Conservation (phyloP, 2,888 invertebrate species). For the Tethea ocularis region DNA sequence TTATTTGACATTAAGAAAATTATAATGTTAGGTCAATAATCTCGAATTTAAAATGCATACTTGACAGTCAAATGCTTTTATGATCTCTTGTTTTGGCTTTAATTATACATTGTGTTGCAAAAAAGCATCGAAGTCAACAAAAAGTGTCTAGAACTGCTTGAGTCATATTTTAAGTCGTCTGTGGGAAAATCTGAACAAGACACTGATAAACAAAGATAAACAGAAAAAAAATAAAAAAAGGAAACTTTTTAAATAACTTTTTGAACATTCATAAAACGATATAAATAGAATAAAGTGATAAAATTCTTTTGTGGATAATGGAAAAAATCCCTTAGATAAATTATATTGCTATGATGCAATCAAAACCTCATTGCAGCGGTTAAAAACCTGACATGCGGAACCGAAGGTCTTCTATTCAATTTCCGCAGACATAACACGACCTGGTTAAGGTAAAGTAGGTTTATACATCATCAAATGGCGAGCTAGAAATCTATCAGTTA, state of each 20-base stretch:
- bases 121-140: not conserved
- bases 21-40: not conserved
- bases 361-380: slow-evolving; percentile 5
- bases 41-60: not conserved
- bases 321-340: not conserved
- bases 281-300: not conserved
- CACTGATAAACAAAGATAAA: too few relatives aligned
- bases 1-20: not conserved
- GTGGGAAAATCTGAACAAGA: not conserved
- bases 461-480: not conserved
- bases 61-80: not conserved
- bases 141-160: not conserved
- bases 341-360: slow-evolving; percentile 8
- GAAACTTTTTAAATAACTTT: too few relatives aligned
- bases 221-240: too few relatives aligned
- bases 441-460: slow-evolving; percentile 1
- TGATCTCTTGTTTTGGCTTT: not conserved
- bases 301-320: too few relatives aligned
- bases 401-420: slow-evolving; percentile 8
- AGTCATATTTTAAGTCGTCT: not conserved
- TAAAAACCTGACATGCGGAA: slow-evolving; percentile 10
- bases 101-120: not conserved
- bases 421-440: slow-evolving; percentile 5
- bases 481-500: not conserved
- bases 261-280: not conserved